Percentiles rank a stretch among this genome's conserved stretches.
phyloP scores from a whole-genome alignment of 2,113 vertebrate genomes.

The Thermophis baileyi region DNA sequence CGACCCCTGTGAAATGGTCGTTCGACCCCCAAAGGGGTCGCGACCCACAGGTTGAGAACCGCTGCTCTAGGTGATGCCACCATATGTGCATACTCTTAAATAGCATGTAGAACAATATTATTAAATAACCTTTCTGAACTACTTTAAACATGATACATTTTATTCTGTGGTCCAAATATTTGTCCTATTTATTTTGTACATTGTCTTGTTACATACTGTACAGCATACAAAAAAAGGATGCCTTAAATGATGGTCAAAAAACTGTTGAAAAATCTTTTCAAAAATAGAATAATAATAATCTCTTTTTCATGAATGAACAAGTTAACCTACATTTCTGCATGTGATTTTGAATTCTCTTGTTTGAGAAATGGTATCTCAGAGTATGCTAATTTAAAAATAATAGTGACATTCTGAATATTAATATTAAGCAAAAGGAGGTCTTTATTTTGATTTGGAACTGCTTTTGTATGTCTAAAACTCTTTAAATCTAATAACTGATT shows the following conservation, averaged over 20 bases:
- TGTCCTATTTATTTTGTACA: neutral
- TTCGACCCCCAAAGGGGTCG: no score
- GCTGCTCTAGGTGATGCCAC: slow-evolving; percentile 64
- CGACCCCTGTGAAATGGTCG: no score
- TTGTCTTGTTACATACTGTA: neutral
- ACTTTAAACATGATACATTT: neutral
- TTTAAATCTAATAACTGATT: neutral
- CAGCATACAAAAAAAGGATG: neutral
- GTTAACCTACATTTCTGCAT: neutral
- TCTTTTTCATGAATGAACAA: neutral
- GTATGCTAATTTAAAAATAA: neutral
- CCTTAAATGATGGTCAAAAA: neutral
- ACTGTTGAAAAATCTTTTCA: neutral
- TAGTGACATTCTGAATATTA: neutral
- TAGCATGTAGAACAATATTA: neutral
- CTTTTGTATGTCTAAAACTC: neutral
- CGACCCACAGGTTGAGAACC: no score
- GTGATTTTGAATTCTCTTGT: neutral
- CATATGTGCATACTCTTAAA: neutral
- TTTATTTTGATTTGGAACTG: neutral
- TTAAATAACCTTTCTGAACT: neutral
- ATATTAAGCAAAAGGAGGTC: neutral
- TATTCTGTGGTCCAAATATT: neutral
- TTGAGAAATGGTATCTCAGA: neutral
- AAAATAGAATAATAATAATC: neutral